These are phyloP conservation scores for Taurulus bubalis DNA, from an alignment of 2,113 vertebrate species.

Conservation along the genomic window DNA sequence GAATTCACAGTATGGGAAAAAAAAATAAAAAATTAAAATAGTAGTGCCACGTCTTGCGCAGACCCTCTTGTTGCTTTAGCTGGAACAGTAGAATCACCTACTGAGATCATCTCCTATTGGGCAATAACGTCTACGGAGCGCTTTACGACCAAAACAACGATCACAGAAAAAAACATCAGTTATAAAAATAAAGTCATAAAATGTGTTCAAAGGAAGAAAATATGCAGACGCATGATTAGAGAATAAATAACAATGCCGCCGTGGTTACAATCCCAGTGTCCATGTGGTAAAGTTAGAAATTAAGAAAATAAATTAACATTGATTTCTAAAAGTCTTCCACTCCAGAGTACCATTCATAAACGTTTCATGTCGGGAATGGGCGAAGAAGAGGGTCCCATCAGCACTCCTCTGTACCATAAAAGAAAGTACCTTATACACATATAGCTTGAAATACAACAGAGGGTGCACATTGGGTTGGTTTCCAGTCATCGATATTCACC, in stretches of 20 bases:
- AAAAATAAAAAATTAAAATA: slow-evolving; percentile 50
- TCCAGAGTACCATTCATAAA: slow-evolving; percentile 56
- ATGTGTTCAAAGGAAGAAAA: slow-evolving; percentile 58
- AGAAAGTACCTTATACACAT: slow-evolving; percentile 14
- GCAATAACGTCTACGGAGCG: slow-evolving; percentile 47
- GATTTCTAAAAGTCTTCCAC: slow-evolving; percentile 59
- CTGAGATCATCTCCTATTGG: slow-evolving; percentile 53
- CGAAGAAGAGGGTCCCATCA: slow-evolving; percentile 22
- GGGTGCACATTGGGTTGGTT: not conserved
- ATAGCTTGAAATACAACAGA: not conserved
- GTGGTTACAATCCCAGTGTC: slow-evolving; percentile 80
- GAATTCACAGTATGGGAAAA: slow-evolving; percentile 82
- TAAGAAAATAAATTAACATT: slow-evolving; percentile 79
- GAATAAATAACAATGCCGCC: slow-evolving; percentile 79
- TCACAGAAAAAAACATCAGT: slow-evolving; percentile 43
- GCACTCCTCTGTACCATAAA: slow-evolving; percentile 33
- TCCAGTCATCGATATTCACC: slow-evolving; percentile 34
- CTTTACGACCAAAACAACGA: slow-evolving; percentile 57
- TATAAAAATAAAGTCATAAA: slow-evolving; percentile 67
- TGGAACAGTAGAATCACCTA: slow-evolving; percentile 40
- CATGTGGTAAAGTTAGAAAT: slow-evolving; percentile 67
- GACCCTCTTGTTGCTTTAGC: slow-evolving; percentile 36
- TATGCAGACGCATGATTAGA: slow-evolving; percentile 71
- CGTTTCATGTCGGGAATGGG: slow-evolving; percentile 41
- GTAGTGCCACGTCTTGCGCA: slow-evolving; percentile 35